phyloP scores from a whole-genome alignment of 2,888 invertebrate genomes.

The Metacarcinus magister region DNA sequence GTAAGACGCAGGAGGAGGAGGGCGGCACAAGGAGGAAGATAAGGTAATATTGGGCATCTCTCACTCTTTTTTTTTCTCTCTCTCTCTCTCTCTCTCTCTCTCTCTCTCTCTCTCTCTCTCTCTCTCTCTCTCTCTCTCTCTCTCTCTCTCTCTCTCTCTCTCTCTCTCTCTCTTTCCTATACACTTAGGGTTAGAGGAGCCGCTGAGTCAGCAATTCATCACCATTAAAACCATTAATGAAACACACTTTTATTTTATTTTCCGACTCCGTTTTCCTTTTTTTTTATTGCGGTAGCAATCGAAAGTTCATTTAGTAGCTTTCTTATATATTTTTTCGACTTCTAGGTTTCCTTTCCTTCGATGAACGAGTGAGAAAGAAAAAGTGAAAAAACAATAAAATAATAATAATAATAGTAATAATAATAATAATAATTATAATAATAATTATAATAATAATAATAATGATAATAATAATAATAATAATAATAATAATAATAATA shows the following conservation, averaged over 20 bases:
- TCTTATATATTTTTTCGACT: too few species aligned
- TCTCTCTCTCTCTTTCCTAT: slow-evolving; percentile 4
- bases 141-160: slow-evolving; percentile 26
- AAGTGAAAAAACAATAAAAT: neutral
- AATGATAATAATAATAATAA: too few species aligned
- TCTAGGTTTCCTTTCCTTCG: too few species aligned
- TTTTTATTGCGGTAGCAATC: too few species aligned
- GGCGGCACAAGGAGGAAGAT: neutral
- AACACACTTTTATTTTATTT: too few species aligned
- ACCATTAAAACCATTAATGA: too few species aligned
- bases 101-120: slow-evolving; percentile 15
- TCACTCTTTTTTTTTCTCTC: neutral
- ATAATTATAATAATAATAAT: too few species aligned
- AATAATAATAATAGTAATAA: neutral
- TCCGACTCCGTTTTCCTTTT: too few species aligned
- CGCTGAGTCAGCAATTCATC: too few species aligned
- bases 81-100: neutral
- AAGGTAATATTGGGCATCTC: neutral
- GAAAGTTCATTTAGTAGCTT: too few species aligned
- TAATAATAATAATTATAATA: too few species aligned
- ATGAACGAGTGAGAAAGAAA: neutral
- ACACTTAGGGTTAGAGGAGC: neutral
- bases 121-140: slow-evolving; percentile 26
- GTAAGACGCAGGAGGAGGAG: neutral
- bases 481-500: too few species aligned